Base-by-base conservation (phyloP, 2,888 invertebrate species). In the Ormyrus pomaceus region DNA sequence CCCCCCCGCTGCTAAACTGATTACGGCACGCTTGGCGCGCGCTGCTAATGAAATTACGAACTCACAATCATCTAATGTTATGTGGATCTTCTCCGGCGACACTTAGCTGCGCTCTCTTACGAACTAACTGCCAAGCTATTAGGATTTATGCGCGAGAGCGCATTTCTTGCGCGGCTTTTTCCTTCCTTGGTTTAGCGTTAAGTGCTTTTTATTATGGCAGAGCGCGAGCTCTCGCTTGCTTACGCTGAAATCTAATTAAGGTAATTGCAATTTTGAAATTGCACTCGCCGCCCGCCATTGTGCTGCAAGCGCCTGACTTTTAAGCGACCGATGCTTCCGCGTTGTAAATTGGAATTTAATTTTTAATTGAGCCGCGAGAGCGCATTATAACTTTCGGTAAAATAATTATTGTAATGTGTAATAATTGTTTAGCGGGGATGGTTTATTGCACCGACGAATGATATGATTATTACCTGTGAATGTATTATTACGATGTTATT, bases 11-110 rank as follows among this genome's bases (percentile, higher is more conserved):
- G 86, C 84, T 87, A 87, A 87, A 85, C 86, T 87, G 86, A 87
- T 87, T 87, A 87, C 84, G 84, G 83, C 80, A 77, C 68, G 68
- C 34, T 69, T 58, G 83, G 83, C 56, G 84, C 84, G 80, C 83
- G 82, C 82, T 74, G 85, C 85, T 86, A 86, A 87, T 87, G 84
- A 84, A 86, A 87, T 87, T 87, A 86, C 84, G 84, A 84, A 85
- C 86, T 86, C 85, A 85, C 86, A 87, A 87, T 87, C 85, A 85
- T 86, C 86, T 86, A 86, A 87, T 86, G 86, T 86, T 85, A 83
- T 83, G 85, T 85, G 84, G 82, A 83, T 64, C 73, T 69, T 73
- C 9, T 69, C 50, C 13, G 6, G 46, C 64, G 64, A 56, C 34
- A 64, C 70, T 62, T 13, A 8, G 8, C 59, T 34, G 34, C 34